These are phyloP conservation scores for Sesia bembeciformis DNA, from an alignment of 2,888 invertebrate genomes.

Conservation along the genomic window DNA sequence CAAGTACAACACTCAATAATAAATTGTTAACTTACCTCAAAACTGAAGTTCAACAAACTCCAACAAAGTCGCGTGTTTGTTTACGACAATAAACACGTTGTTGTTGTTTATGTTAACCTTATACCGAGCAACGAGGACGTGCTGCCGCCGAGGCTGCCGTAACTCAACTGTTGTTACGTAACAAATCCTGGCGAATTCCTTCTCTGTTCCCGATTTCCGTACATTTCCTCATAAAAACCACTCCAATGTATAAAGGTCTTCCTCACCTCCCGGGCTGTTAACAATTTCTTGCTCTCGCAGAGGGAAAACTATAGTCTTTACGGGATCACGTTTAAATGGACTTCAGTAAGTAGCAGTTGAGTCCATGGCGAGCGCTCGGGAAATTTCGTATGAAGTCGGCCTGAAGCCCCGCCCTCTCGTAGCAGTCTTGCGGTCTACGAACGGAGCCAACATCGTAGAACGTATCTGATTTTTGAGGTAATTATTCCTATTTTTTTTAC, in stretches of 20 bases:
- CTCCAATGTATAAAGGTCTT: background rate
- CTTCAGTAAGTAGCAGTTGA: constrained; percentile 11
- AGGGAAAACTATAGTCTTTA: background rate
- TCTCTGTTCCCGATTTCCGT: constrained; percentile 37
- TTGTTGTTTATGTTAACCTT: constrained; percentile 62
- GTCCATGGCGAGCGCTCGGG: constrained; percentile 38
- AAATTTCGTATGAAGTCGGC: constrained; percentile 36
- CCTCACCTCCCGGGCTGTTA: background rate
- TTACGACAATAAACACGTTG: constrained; percentile 67
- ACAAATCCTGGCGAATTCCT: constrained; percentile 54
- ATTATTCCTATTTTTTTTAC: background rate
- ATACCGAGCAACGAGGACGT: constrained; percentile 27
- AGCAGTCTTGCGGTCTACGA: constrained; percentile 21
- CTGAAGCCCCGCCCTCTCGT: constrained; percentile 45
- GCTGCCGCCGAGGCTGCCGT: constrained; percentile 32
- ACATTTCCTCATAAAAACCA: constrained; percentile 10
- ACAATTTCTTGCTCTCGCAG: background rate
- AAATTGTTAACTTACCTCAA: constrained; percentile 2
- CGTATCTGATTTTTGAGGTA: background rate
- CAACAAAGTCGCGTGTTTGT: constrained; percentile 27
- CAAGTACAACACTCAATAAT: no score
- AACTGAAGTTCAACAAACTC: background rate
- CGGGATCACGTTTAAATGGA: constrained; percentile 28
- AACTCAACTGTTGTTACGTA: constrained; percentile 66
- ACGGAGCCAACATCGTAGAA: constrained; percentile 13